Conservation (phyloP, 1,140 invertebrate species). For the Hormaphis cornu region DNA sequence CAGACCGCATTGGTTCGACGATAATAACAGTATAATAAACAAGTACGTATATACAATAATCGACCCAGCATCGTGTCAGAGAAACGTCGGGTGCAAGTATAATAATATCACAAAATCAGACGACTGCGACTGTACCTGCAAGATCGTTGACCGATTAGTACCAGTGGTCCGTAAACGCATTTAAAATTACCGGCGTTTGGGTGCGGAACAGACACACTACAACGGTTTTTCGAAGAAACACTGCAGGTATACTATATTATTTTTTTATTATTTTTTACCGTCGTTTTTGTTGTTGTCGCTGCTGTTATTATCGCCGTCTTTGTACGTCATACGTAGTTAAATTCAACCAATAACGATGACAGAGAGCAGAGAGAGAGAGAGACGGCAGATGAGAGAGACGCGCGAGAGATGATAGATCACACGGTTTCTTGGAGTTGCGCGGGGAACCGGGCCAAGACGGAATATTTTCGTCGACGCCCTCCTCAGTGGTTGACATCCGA, state of each 20-base stretch:
- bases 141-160: slow-evolving; percentile 32
- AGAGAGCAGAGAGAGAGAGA: background rate
- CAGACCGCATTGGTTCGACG: too few relatives aligned
- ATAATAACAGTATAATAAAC: too few relatives aligned
- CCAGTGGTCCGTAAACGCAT: slow-evolving; percentile 28
- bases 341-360: too few relatives aligned
- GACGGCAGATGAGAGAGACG: background rate
- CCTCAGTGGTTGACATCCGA: too few relatives aligned
- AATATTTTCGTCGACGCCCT: too few relatives aligned
- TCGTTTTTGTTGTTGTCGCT: background rate
- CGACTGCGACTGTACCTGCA: background rate
- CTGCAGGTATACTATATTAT: too few relatives aligned
- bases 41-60: too few relatives aligned
- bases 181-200: slow-evolving; percentile 31
- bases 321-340: background rate
- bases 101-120: too few relatives aligned
- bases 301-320: background rate
- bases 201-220: slow-evolving; percentile 21
- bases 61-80: background rate
- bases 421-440: background rate
- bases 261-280: background rate
- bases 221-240: slow-evolving; percentile 24
- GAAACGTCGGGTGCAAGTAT: background rate
- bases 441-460: too few relatives aligned
- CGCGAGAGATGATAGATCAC: background rate